These are phyloP conservation scores for Phaethornis superciliosus DNA, from an alignment of 2,113 vertebrate species.

Conservation along the genomic window DNA sequence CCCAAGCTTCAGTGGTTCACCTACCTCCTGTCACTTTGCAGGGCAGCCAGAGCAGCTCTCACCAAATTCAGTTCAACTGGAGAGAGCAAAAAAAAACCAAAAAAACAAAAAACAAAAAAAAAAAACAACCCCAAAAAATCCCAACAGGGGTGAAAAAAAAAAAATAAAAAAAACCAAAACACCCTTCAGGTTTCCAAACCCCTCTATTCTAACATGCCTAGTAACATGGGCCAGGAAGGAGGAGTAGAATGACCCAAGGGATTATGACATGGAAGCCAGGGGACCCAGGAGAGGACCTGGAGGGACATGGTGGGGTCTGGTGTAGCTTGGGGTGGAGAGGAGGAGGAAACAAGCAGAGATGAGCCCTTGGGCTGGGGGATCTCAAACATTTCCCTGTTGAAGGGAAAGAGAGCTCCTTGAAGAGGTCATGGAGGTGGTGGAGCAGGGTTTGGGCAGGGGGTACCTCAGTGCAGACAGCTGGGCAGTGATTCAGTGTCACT, in stretches of 20 bases:
- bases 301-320: not conserved
- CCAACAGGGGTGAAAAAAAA: too few relatives aligned
- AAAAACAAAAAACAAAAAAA: too few relatives aligned
- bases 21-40: not conserved
- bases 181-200: not conserved
- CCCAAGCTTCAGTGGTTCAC: not conserved
- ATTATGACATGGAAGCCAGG: not conserved
- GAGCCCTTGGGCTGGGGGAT: not conserved
- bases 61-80: not conserved
- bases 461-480: not conserved
- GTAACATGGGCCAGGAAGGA: not conserved
- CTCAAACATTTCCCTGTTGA: fast-evolving
- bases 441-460: not conserved
- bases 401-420: not conserved
- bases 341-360: not conserved
- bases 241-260: not conserved
- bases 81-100: not conserved
- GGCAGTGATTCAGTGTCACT: not conserved
- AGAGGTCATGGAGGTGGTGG: not conserved
- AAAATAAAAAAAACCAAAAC: too few relatives aligned
- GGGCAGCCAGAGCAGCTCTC: not conserved
- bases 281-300: not conserved
- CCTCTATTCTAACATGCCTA: not conserved
- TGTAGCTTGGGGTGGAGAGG: not conserved
- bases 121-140: too few relatives aligned